Evolutionary conservation across 2,797 vertebrate species (phyloP).

Genomic region (Hylomyscus alleni): DNA sequence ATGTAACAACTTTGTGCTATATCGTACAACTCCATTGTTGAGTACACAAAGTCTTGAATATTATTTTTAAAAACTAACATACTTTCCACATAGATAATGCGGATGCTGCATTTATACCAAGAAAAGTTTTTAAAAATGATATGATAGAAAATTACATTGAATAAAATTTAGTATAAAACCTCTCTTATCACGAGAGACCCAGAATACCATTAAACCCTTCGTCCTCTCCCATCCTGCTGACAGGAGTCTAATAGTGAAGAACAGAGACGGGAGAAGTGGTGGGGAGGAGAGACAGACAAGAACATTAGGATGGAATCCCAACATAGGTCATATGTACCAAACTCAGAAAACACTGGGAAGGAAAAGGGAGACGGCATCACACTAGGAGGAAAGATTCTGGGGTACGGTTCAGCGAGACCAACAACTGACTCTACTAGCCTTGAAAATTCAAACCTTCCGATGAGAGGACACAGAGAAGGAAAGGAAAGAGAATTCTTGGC

Average conservation of each 20-base stretch:
- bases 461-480: not conserved
- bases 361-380: not conserved
- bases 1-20: not conserved
- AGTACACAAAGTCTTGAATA: not conserved
- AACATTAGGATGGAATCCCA: not conserved
- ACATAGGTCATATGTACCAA: not conserved
- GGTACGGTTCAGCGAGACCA: not conserved
- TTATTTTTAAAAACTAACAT: not conserved
- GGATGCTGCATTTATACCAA: not conserved
- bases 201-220: not conserved
- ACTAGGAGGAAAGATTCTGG: not conserved
- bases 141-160: not conserved
- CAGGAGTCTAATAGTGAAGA: not conserved
- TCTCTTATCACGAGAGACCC: not conserved
- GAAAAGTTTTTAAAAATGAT: not conserved
- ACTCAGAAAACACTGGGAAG: not conserved
- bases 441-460: not conserved
- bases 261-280: not conserved
- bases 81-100: not conserved
- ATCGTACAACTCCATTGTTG: not conserved
- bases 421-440: not conserved
- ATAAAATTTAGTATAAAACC: not conserved
- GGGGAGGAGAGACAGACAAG: not conserved
- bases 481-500: not conserved
- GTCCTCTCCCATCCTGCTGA: not conserved